A percentile compares a stretch with the other conserved stretches of the same genome.
Conservation (phyloP, 2,113 vertebrate species). For the Anser cygnoides region DNA sequence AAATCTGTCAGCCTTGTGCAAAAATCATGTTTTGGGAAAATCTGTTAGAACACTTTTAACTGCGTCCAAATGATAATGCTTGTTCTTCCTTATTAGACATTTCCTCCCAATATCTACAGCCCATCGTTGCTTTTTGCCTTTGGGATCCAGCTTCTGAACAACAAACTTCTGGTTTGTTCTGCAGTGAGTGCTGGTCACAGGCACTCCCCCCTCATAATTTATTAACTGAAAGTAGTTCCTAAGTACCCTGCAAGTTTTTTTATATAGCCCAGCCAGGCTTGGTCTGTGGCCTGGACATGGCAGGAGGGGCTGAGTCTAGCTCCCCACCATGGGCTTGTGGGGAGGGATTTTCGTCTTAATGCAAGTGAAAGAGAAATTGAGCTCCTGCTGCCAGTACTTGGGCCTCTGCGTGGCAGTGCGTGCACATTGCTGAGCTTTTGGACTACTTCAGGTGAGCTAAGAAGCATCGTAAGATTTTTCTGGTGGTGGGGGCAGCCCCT, state of each 20-base stretch:
- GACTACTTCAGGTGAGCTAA: not conserved
- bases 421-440: not conserved
- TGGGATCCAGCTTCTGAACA: not conserved
- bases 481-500: not conserved
- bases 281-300: not conserved
- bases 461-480: not conserved
- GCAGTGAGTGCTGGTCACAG: not conserved
- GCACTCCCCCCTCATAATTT: fast-evolving
- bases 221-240: too few species aligned
- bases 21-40: not conserved
- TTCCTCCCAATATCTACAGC: not conserved
- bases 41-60: not conserved
- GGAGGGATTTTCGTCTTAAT: not conserved
- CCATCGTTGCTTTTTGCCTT: not conserved
- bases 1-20: not conserved
- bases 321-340: not conserved
- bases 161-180: not conserved
- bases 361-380: fast-evolving
- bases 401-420: fast-evolving
- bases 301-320: not conserved
- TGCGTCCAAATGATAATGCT: not conserved
- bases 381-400: not conserved
- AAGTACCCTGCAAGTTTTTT: not conserved
- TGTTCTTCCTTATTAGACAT: not conserved
- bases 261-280: too few species aligned